Evolutionary conservation across 2,113 vertebrate species (phyloP).

Genomic region (Acinonyx jubatus): DNA sequence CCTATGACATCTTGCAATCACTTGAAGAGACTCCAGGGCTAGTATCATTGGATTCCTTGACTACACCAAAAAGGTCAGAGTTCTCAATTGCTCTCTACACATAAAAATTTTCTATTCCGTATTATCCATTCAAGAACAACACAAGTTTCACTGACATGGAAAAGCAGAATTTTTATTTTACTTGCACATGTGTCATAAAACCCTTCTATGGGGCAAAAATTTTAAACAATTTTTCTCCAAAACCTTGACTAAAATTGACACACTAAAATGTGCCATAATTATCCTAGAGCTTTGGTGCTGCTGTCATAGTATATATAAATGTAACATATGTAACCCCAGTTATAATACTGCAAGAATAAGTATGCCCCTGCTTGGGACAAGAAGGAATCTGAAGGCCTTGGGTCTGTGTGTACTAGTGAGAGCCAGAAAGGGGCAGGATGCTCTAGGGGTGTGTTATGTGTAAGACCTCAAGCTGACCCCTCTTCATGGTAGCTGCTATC

Average conservation of each 20-base stretch:
- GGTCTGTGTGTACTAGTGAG: background rate
- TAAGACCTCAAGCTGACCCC: background rate
- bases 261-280: background rate
- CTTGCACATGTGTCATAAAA: background rate
- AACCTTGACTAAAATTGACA: background rate
- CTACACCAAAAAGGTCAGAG: background rate
- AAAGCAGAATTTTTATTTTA: slow-evolving; percentile 15
- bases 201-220: background rate
- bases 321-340: background rate
- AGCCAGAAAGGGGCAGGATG: background rate
- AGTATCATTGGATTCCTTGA: too few relatives aligned
- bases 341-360: background rate
- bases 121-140: background rate
- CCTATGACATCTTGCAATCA: background rate
- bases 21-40: background rate
- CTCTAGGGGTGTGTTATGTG: background rate
- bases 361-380: background rate
- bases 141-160: background rate
- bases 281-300: background rate
- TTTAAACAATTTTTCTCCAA: background rate
- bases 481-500: background rate
- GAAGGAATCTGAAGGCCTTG: background rate
- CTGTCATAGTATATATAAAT: background rate
- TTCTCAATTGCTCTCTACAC: background rate
- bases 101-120: background rate